Percentiles rank a stretch among this genome's conserved stretches.
Evolutionary conservation across 2,888 invertebrate species (phyloP).

Genomic region (Drosophila atripex): DNA sequence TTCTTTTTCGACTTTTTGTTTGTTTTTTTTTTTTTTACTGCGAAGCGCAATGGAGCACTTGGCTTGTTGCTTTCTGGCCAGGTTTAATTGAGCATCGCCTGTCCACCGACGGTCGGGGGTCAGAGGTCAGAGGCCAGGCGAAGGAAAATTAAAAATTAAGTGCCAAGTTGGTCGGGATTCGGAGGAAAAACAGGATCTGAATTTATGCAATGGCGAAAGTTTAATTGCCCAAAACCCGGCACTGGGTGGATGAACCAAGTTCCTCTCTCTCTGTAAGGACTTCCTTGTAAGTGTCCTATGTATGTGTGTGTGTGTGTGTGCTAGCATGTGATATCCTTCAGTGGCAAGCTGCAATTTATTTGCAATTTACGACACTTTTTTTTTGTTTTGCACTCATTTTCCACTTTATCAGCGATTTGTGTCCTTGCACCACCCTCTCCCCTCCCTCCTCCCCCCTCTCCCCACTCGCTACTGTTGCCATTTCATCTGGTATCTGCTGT

Average conservation of each 20-base stretch:
- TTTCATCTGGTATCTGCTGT: neutral
- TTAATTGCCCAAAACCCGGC: slow-evolving; percentile 46
- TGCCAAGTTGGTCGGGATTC: slow-evolving; percentile 58
- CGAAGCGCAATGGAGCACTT: slow-evolving; percentile 52
- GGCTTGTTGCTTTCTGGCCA: slow-evolving; percentile 39
- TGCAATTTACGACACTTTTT: slow-evolving; percentile 43
- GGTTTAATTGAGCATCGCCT: slow-evolving; percentile 71
- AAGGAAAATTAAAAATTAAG: slow-evolving; percentile 70
- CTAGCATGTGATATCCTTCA: slow-evolving; percentile 20
- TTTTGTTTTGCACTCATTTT: slow-evolving; percentile 65
- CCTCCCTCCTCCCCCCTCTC: neutral
- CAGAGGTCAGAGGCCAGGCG: slow-evolving; percentile 31
- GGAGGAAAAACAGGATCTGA: slow-evolving; percentile 15
- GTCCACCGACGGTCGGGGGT: slow-evolving; percentile 29
- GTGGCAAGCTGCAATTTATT: slow-evolving; percentile 44
- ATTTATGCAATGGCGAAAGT: slow-evolving; percentile 60
- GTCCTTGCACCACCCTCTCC: slow-evolving; percentile 8
- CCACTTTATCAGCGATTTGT: slow-evolving; percentile 76
- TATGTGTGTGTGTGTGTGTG: neutral
- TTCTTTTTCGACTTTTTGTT: slow-evolving; percentile 20
- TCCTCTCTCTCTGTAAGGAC: neutral
- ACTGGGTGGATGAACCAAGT: neutral
- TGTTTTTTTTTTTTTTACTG: slow-evolving; percentile 16
- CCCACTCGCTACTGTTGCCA: neutral
- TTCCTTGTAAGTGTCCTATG: neutral